Conservation (phyloP, 2,888 invertebrate genomes). For the Callinectes sapidus region DNA sequence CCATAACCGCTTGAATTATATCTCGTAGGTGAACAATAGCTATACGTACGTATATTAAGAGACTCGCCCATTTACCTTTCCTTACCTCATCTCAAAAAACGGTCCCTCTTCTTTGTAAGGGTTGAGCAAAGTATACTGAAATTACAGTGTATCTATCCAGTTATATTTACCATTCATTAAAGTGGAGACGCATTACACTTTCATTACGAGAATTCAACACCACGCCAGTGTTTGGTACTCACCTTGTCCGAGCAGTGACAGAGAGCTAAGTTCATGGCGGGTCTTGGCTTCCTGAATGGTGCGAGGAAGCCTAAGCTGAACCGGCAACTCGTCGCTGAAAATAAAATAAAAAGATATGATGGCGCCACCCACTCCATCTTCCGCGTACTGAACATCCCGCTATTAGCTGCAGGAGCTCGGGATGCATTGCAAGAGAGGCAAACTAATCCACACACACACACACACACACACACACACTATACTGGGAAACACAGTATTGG, state of each 20-base stretch:
- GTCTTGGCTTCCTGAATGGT: slow-evolving; percentile 91
- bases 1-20: too few species aligned
- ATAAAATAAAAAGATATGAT: background rate
- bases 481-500: background rate
- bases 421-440: background rate
- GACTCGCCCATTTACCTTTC: too few species aligned
- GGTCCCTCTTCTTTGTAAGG: too few species aligned
- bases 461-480: background rate
- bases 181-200: too few species aligned
- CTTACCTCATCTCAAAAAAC: too few species aligned
- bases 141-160: too few species aligned
- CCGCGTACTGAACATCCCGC: background rate
- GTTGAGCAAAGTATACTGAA: too few species aligned
- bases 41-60: too few species aligned
- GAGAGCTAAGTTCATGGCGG: slow-evolving; percentile 91
- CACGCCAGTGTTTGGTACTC: slow-evolving; percentile 52
- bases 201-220: too few species aligned
- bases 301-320: slow-evolving; percentile 89
- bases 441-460: slow-evolving; percentile 9
- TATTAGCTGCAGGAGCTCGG: background rate
- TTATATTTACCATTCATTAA: too few species aligned
- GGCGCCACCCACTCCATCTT: background rate
- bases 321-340: slow-evolving; percentile 92
- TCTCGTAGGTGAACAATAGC: too few species aligned
- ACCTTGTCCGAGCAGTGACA: slow-evolving; percentile 88